Conservation (phyloP, 2,797 vertebrate species). For the Catamblyrhynchus diadema region DNA sequence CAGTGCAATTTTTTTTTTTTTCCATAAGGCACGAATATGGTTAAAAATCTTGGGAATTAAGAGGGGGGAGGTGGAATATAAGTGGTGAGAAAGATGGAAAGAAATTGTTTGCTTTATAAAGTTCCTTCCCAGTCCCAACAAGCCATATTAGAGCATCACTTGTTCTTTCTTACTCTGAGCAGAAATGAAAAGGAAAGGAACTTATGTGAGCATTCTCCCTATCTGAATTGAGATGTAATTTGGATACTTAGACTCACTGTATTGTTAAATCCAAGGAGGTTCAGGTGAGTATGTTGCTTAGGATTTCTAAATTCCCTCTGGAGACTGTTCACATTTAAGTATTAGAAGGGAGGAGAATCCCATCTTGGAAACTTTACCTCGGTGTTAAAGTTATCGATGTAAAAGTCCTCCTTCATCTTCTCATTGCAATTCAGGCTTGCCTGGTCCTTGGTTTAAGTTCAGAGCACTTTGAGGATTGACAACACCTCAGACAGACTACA, state of each 20-base stretch:
- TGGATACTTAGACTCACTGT: neutral
- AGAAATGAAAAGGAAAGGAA: neutral
- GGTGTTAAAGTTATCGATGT: neutral
- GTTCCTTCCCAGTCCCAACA: accelerated
- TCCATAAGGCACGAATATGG: neutral
- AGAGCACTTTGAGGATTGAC: neutral
- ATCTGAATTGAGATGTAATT: neutral
- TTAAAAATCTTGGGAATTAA: neutral
- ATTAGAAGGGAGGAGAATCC: neutral
- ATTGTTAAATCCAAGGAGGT: no score
- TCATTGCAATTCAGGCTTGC: neutral
- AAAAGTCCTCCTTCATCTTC: neutral
- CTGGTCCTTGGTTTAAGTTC: neutral
- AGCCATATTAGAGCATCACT: neutral
- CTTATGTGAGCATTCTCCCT: neutral
- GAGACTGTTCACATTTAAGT: neutral
- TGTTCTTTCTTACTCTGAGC: neutral
- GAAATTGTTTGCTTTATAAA: neutral
- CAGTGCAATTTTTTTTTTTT: neutral
- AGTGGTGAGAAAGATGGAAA: neutral
- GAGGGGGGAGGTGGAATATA: accelerated
- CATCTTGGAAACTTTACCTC: neutral
- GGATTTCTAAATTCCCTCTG: neutral
- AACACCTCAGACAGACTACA: neutral
- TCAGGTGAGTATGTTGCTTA: neutral